A percentile compares a stretch with the other conserved stretches of the same genome.
phyloP scores from a whole-genome alignment of 1,140 invertebrate species.

The Nilaparvata lugens region DNA sequence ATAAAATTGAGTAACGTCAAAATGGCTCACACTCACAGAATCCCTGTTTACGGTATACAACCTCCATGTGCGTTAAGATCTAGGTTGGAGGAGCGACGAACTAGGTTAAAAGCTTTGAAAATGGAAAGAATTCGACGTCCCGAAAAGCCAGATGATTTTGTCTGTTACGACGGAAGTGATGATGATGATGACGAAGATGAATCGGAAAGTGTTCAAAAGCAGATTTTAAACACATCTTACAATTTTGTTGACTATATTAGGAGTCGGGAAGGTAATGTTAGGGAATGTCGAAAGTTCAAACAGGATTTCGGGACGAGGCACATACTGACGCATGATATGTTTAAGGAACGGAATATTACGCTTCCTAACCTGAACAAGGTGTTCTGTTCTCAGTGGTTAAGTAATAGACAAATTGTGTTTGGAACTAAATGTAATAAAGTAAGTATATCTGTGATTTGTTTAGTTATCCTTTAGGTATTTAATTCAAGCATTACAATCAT shows the following conservation, averaged over 20 bases:
- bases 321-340: slow-evolving; percentile 79
- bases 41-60: slow-evolving; percentile 50
- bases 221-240: slow-evolving; percentile 66
- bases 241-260: slow-evolving; percentile 78
- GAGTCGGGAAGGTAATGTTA: slow-evolving; percentile 59
- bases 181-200: slow-evolving; percentile 79
- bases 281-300: slow-evolving; percentile 61
- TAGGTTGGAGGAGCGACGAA: slow-evolving; percentile 61
- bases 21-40: slow-evolving; percentile 47
- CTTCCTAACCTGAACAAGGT: slow-evolving; percentile 88
- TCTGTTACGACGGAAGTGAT: slow-evolving; percentile 73
- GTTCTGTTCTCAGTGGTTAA: slow-evolving; percentile 93
- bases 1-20: too few relatives aligned
- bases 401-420: slow-evolving; percentile 87
- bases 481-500: neutral
- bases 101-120: slow-evolving; percentile 50
- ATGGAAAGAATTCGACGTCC: slow-evolving; percentile 62
- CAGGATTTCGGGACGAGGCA: slow-evolving; percentile 72
- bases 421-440: slow-evolving; percentile 96
- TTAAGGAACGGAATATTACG: slow-evolving; percentile 70
- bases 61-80: slow-evolving; percentile 59
- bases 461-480: neutral
- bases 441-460: slow-evolving; percentile 23
- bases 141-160: slow-evolving; percentile 81
- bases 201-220: slow-evolving; percentile 56